Evolutionary conservation across 2,113 vertebrate species (phyloP), one percentile per base, ranked within the genome.

Genomic region (Toxotes jaculatrix): DNA sequence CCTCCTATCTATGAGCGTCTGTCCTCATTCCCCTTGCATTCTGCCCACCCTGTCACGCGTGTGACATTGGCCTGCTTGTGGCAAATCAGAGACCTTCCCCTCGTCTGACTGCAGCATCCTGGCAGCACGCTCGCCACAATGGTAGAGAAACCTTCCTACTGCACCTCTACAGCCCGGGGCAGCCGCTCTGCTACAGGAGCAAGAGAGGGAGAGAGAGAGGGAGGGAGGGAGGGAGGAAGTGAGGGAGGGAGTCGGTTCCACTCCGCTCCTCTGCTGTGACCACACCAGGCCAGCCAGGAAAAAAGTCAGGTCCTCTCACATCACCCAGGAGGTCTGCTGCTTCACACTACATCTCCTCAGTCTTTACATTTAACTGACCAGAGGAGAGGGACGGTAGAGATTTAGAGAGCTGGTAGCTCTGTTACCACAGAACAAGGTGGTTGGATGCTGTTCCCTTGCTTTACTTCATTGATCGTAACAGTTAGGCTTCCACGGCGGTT

Each of bases 121-220:
- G 79, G 72, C 88, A 89, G 80, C 55, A 40, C 63, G 3, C 64
- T 88, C 65, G 11, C 79, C 87, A 87, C 82, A 76, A 40, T 56
- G 80, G 80, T 74, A 45, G 65, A 88, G 71, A 81, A 88, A 79
- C 79, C 82, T 82, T 89, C 61, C 56, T 85, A 63, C 83, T 90
- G 89, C 89, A 90, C 89, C 91, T 92, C 83, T 8, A 86, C 80
- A 88, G 85, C 91, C 87, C 23, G 57, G 27, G 90, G 88, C 79
- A 87, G 77, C 77, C 75, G 77, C 86, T 78, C 80, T 83, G 84
- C 90, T 87, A 84, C 77, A 83, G 88, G 79, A 90, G 83, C 74
- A 31, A 42, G 75, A 59, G 64, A 76, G n/a, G 57, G 64, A 76
- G 61, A 62, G 61, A 12, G 59, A 86, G 68, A 64, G 53, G 63